Evolutionary conservation across 2,113 vertebrate genomes (phyloP).

Genomic region (Potamarius usumacintae): DNA sequence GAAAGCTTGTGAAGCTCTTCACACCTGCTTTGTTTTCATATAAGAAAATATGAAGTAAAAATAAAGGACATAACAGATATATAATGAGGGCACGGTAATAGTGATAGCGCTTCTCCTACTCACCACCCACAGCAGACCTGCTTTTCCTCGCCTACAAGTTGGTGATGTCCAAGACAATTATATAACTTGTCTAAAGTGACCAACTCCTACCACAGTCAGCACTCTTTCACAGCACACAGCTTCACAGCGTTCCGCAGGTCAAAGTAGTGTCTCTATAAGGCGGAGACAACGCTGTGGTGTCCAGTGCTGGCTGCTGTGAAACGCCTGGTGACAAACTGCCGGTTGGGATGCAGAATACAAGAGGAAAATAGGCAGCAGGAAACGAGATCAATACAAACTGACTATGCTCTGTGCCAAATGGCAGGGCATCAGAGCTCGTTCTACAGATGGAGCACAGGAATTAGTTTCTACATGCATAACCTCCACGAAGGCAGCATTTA

Average conservation of each 20-base stretch:
- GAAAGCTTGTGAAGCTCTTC: neutral
- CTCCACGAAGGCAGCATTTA: neutral
- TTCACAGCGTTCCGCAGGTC: conserved; percentile 21
- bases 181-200: conserved; percentile 28
- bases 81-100: neutral
- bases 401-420: conserved; percentile 38
- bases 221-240: conserved; percentile 7
- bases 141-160: conserved; percentile 27
- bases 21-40: neutral
- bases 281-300: conserved; percentile 11
- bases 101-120: neutral
- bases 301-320: conserved; percentile 20
- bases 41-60: neutral
- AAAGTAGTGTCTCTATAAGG: conserved; percentile 16
- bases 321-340: conserved; percentile 37
- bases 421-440: conserved; percentile 31
- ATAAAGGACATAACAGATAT: neutral
- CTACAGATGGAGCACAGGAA: conserved; percentile 17
- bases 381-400: conserved; percentile 32
- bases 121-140: conserved; percentile 30
- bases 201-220: neutral
- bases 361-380: conserved; percentile 38
- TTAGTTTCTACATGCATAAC: neutral
- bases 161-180: conserved; percentile 39
- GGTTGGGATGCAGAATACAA: conserved; percentile 34